Evolutionary conservation across 2,888 invertebrate genomes (phyloP).

Genomic region (Bimastos eiseni): DNA sequence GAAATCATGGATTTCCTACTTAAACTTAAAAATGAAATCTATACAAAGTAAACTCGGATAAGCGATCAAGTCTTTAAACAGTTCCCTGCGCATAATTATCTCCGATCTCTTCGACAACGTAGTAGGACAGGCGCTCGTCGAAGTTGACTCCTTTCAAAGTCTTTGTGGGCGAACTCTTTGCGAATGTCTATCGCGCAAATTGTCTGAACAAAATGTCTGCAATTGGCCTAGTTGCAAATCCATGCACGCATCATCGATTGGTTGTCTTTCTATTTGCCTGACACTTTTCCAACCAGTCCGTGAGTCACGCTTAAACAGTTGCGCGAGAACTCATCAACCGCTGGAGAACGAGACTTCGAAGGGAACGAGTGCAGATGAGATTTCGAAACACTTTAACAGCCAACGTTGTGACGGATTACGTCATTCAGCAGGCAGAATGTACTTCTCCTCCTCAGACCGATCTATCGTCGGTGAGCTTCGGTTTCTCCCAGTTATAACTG

Average conservation of each 20-base stretch:
- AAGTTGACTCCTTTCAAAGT: not conserved
- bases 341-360: too few species aligned
- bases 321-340: not conserved
- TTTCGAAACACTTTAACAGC: not conserved
- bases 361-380: not conserved
- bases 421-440: not conserved
- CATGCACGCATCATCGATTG: too few species aligned
- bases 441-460: not conserved
- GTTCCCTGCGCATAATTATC: not conserved
- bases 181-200: too few species aligned
- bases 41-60: not conserved
- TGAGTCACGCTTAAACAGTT: not conserved
- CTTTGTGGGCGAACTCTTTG: not conserved
- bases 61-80: not conserved
- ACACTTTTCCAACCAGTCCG: not conserved
- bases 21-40: not conserved
- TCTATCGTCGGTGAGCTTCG: not conserved
- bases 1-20: not conserved
- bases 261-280: too few species aligned
- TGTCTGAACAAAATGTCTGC: too few species aligned
- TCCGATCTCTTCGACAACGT: not conserved
- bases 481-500: conserved; percentile 44
- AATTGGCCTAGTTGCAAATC: too few species aligned
- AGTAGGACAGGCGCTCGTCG: not conserved
- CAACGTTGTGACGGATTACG: not conserved